Evolutionary conservation across 2,113 vertebrate species (phyloP), one percentile per base, ranked within the genome.

Genomic region (Astur gentilis): DNA sequence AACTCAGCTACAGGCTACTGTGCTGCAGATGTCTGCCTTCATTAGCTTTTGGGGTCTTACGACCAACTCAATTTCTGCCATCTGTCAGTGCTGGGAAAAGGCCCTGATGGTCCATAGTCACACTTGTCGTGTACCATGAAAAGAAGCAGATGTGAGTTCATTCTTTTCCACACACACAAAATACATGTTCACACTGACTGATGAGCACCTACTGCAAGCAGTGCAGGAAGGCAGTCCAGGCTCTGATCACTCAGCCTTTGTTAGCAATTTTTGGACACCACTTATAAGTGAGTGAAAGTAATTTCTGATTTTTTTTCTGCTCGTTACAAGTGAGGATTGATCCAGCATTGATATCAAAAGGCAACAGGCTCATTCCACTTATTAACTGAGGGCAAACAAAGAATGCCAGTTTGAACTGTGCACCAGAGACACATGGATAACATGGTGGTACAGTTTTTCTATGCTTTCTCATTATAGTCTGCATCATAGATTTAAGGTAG

Each of bases 1-100:
- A 66, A 31, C n/a, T 95, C 40, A 65, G 62, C 60, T 36, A 73
- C 49, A 89, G 71, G 58, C 2, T 69, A 42, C 58, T 29, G 44
- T n/a, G 76, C 86, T 92, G 79, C 86, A 93, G 85, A 88, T 79
- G 50, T 73, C 94, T 86, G 66, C 75, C 70, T 92, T 83, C 60
- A 78, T 82, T 78, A 87, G 71, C 55, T 89, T 92, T 83, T 50
- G 52, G 57, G 81, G 26, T 87, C 81, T 84, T 79, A 57, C 0
- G 1, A 73, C 44, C 81, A 75, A 49, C 57, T 60, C n/a, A 78
- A 7, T 82, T 89, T 84, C 65, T 93, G n/a, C 87, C 70, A 80
- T 80, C 70, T 93, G 66, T 69, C 61, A 82, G 81, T 36, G 21
- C 54, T 79, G 82, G 61, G 61, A 94, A 79, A 91, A 66, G 65